These are phyloP conservation scores for Alviniconcha marisindica DNA, from an alignment of 1,140 invertebrate genomes.

Conservation along the genomic window DNA sequence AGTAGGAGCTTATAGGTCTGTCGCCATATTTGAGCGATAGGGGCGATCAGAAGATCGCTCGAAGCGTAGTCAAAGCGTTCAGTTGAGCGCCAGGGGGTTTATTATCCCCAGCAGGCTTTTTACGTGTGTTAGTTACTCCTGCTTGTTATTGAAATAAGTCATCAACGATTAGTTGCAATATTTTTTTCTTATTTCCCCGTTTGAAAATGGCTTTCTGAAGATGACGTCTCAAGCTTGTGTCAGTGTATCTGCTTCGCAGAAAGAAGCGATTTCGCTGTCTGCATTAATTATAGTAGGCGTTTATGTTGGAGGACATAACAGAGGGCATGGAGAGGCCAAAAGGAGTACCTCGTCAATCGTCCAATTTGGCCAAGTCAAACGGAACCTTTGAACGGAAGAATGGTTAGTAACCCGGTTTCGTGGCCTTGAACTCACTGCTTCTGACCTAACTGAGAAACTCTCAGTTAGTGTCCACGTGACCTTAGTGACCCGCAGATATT, in stretches of 20 bases:
- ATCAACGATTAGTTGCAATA: constrained; percentile 10
- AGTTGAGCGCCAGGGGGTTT: constrained; percentile 31
- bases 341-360: constrained; percentile 78
- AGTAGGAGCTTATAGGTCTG: neutral
- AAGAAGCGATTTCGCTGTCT: constrained; percentile 29
- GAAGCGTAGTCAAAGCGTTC: constrained; percentile 5
- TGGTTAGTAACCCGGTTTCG: constrained; percentile 77
- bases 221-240: constrained; percentile 25
- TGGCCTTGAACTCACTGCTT: neutral
- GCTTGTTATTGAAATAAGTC: neutral
- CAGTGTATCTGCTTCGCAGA: constrained; percentile 51
- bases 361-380: constrained; percentile 81
- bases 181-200: constrained; percentile 36
- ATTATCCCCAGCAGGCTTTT: constrained; percentile 7
- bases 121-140: constrained; percentile 23
- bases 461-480: neutral
- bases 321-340: constrained; percentile 86
- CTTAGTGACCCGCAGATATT: neutral
- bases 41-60: constrained; percentile 39
- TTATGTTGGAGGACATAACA: constrained; percentile 76
- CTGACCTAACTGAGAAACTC: too few relatives aligned
- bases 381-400: constrained; percentile 84
- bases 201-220: constrained; percentile 45
- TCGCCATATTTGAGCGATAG: constrained; percentile 45
- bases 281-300: constrained; percentile 48